Percentiles rank a stretch among this genome's conserved stretches.
These are phyloP conservation scores for Formicarius rufipectus DNA, from an alignment of 2,113 vertebrate species.

Conservation along the genomic window DNA sequence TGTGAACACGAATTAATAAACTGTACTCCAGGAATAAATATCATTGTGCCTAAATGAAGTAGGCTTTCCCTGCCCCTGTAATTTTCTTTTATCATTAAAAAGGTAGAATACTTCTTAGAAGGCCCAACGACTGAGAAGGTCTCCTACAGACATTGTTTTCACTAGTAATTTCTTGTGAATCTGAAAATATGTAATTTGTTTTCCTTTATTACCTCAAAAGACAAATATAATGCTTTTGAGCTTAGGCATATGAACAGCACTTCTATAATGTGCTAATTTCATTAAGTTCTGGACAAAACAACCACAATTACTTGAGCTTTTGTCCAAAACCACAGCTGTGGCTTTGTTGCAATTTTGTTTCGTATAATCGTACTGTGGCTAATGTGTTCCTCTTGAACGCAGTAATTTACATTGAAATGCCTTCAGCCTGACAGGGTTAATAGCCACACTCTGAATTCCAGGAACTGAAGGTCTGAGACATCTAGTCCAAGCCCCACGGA, in stretches of 20 bases:
- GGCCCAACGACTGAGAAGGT: not conserved
- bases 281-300: not conserved
- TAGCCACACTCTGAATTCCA: not conserved
- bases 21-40: not conserved
- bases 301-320: not conserved
- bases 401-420: slow-evolving; percentile 6
- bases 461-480: not conserved
- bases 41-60: not conserved
- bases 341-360: not conserved
- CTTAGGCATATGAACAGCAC: not conserved
- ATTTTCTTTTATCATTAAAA: not conserved
- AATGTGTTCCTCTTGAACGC: not conserved
- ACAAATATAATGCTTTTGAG: not conserved
- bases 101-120: not conserved
- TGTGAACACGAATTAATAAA: not conserved
- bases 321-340: not conserved
- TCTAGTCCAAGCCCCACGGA: not conserved
- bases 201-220: not conserved
- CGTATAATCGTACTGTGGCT: not conserved
- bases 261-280: not conserved
- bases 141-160: not conserved
- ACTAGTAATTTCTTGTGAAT: not conserved
- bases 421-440: not conserved
- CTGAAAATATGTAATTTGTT: not conserved
- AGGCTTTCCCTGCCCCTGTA: not conserved